Percentiles rank a stretch among this genome's conserved stretches.
Conservation (phyloP, 1,140 invertebrate species). For the Pachypeltis micranthus region DNA sequence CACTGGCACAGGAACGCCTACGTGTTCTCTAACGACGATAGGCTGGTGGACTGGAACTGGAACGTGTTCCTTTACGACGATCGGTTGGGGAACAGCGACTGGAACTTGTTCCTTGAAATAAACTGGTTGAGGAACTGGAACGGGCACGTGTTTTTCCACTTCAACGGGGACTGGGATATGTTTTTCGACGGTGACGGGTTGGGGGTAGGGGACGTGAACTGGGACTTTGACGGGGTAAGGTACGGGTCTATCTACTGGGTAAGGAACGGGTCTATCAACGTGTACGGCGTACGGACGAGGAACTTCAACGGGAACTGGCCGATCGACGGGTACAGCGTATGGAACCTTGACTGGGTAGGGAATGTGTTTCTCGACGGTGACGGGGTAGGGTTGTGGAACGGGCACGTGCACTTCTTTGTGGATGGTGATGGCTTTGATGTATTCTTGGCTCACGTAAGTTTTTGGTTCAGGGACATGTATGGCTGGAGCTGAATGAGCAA, state of each 20-base stretch:
- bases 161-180: constrained; percentile 30
- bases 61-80: not conserved
- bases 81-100: constrained; percentile 2
- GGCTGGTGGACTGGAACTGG: not conserved
- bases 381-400: constrained; percentile 45
- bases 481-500: not conserved
- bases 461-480: not conserved
- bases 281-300: constrained; percentile 42
- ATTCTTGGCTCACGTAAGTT: constrained; percentile 25
- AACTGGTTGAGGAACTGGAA: constrained; percentile 32
- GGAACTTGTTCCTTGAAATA: constrained; percentile 24
- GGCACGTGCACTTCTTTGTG: constrained; percentile 40
- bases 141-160: constrained; percentile 47
- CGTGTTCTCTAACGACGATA: not conserved
- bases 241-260: constrained; percentile 44
- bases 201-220: constrained; percentile 35
- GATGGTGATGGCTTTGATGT: constrained; percentile 37
- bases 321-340: constrained; percentile 45
- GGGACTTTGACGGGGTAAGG: constrained; percentile 31
- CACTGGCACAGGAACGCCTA: not conserved
- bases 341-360: constrained; percentile 46
- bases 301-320: constrained; percentile 44
- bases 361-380: constrained; percentile 34
- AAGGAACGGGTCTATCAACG: constrained; percentile 44
- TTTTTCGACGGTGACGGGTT: constrained; percentile 23